Percentiles rank a stretch among this genome's conserved stretches.
Conservation (phyloP, 2,797 vertebrate genomes). For the Micropoecilia bifurca region DNA sequence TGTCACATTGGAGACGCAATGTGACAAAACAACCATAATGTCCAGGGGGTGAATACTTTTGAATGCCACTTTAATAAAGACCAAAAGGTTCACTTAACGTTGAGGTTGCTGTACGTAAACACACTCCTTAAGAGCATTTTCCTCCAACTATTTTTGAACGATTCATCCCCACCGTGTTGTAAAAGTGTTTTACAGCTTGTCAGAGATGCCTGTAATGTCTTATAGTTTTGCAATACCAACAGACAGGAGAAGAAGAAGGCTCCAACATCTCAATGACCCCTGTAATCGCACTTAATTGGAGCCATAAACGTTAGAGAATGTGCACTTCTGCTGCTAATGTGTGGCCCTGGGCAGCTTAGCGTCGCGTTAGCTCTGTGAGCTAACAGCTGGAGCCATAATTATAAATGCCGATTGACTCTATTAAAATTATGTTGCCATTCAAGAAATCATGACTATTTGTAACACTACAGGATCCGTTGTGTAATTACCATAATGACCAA, state of each 20-base stretch:
- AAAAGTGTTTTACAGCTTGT: conserved; percentile 55
- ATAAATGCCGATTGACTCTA: conserved; percentile 39
- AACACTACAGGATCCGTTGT: conserved; percentile 13
- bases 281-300: conserved; percentile 30
- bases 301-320: conserved; percentile 39
- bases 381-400: conserved; percentile 22
- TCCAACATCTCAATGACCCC: conserved; percentile 37
- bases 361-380: conserved; percentile 32
- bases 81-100: conserved; percentile 26
- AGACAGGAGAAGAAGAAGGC: conserved; percentile 4
- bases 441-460: conserved; percentile 26
- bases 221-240: conserved; percentile 29
- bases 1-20: neutral
- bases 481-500: conserved; percentile 39
- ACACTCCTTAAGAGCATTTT: conserved; percentile 22
- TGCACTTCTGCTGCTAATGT: conserved; percentile 30
- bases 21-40: neutral
- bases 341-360: conserved; percentile 17
- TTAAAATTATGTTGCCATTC: conserved; percentile 36
- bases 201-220: conserved; percentile 28
- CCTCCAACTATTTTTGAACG: conserved; percentile 43
- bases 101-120: conserved; percentile 37
- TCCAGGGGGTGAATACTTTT: neutral
- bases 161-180: conserved; percentile 45
- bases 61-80: conserved; percentile 25